A percentile compares a stretch with the other conserved stretches of the same genome.
These are phyloP conservation scores for Drosophila testacea DNA, from an alignment of 2,888 invertebrate genomes.

Conservation along the genomic window DNA sequence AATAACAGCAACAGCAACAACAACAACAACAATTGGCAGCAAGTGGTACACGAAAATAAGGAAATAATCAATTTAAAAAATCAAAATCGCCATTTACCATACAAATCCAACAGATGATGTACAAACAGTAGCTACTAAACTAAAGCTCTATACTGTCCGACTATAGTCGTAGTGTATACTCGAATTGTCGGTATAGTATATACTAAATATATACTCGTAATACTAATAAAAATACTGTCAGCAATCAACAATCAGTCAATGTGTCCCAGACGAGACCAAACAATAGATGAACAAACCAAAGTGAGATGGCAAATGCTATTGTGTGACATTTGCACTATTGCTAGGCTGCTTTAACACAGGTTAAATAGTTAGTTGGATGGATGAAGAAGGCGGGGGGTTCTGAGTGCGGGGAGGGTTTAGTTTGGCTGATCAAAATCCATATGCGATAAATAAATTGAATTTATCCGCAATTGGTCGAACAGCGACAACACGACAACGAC, in stretches of 20 bases:
- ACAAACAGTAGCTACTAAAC: slow-evolving; percentile 11
- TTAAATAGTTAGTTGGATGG: not conserved
- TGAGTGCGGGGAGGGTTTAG: slow-evolving; percentile 4
- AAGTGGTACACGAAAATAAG: slow-evolving; percentile 82
- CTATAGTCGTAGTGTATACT: not conserved
- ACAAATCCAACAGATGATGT: slow-evolving; percentile 14
- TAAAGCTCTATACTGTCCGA: slow-evolving; percentile 11
- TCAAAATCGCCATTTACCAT: slow-evolving; percentile 83
- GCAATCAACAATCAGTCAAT: slow-evolving; percentile 73
- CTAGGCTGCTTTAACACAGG: slow-evolving; percentile 26
- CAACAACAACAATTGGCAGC: slow-evolving; percentile 26
- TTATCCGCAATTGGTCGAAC: slow-evolving; percentile 83
- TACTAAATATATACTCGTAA: slow-evolving; percentile 13
- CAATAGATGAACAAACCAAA: slow-evolving; percentile 36
- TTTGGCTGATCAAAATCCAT: slow-evolving; percentile 75
- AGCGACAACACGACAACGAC: slow-evolving; percentile 32
- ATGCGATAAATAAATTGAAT: slow-evolving; percentile 83
- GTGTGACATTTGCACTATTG: slow-evolving; percentile 22
- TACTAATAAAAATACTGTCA: slow-evolving; percentile 42
- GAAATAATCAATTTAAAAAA: slow-evolving; percentile 85
- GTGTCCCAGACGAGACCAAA: slow-evolving; percentile 48
- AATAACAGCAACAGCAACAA: slow-evolving; percentile 7
- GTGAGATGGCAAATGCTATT: slow-evolving; percentile 23
- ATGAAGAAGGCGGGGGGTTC: too few species aligned
- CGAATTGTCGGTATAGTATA: not conserved